phyloP scores from a whole-genome alignment of 2,888 invertebrate species.

The Scaptomyza reducta region DNA sequence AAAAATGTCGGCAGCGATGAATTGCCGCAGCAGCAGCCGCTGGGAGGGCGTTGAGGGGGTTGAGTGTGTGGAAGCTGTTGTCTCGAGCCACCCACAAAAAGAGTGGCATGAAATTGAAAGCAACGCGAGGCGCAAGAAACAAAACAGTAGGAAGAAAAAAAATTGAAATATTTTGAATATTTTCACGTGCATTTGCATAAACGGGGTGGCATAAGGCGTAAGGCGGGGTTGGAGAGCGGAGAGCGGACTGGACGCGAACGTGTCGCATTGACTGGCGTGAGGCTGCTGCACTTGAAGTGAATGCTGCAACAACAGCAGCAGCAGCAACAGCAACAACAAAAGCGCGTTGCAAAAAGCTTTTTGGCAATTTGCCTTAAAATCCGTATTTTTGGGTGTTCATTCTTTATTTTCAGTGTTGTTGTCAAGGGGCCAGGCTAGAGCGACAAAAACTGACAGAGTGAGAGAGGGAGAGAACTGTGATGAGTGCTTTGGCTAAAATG shows the following conservation, averaged over 20 bases:
- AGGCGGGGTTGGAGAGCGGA: too few species aligned
- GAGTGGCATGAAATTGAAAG: slow-evolving; percentile 72
- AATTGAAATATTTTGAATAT: slow-evolving; percentile 75
- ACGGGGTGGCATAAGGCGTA: slow-evolving; percentile 16
- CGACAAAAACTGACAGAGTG: background rate
- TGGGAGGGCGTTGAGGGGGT: background rate
- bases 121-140: slow-evolving; percentile 37
- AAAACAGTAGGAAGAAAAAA: slow-evolving; percentile 30
- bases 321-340: slow-evolving; percentile 34
- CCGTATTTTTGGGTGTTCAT: slow-evolving; percentile 22
- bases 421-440: slow-evolving; percentile 23
- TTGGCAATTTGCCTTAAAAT: slow-evolving; percentile 76
- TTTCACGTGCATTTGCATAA: slow-evolving; percentile 78
- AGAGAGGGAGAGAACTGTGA: slow-evolving; percentile 6
- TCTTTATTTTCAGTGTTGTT: background rate
- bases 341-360: slow-evolving; percentile 64
- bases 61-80: slow-evolving; percentile 30
- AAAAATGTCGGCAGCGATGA: slow-evolving; percentile 66
- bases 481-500: slow-evolving; percentile 33
- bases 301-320: slow-evolving; percentile 39
- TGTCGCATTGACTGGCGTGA: slow-evolving; percentile 62
- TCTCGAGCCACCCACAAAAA: slow-evolving; percentile 37
- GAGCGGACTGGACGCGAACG: slow-evolving; percentile 11
- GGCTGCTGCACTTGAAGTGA: slow-evolving; percentile 58
- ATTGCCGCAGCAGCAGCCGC: slow-evolving; percentile 26